Conservation (phyloP, 2,888 invertebrate species). For the Hyposoter didymator region DNA sequence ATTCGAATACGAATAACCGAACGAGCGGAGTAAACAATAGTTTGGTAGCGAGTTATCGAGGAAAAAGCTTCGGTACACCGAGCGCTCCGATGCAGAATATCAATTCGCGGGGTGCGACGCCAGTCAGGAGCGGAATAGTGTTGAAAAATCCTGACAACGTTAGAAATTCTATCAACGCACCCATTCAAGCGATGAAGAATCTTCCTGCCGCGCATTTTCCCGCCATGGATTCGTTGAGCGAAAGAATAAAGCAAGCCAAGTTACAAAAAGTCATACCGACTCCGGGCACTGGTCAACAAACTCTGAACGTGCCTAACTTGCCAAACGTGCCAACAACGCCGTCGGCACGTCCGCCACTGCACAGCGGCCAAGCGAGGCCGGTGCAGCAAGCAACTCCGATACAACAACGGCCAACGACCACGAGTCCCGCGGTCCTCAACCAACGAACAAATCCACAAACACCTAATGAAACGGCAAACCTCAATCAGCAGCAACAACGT, state of each 20-base stretch:
- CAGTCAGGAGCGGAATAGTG: conserved; percentile 53
- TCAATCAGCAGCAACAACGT: conserved; percentile 71
- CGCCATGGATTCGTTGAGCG: conserved; percentile 76
- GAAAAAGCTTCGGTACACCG: conserved; percentile 40
- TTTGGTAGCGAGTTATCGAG: conserved; percentile 32
- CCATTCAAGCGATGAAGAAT: conserved; percentile 45
- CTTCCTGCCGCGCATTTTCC: conserved; percentile 55
- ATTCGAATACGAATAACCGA: conserved; percentile 23
- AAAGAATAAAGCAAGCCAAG: conserved; percentile 78
- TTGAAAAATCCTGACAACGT: conserved; percentile 39
- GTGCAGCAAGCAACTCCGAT: conserved; percentile 22
- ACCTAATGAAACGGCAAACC: conserved; percentile 15
- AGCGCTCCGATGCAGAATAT: conserved; percentile 59
- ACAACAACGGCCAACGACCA: conserved; percentile 49
- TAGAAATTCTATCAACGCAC: conserved; percentile 10
- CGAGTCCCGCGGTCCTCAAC: conserved; percentile 32
- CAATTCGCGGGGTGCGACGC: conserved; percentile 65
- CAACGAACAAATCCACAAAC: conserved; percentile 30
- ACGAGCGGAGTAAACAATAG: conserved; percentile 21
- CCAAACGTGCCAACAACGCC: conserved; percentile 42
- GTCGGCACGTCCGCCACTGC: conserved; percentile 56
- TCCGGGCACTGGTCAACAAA: conserved; percentile 44
- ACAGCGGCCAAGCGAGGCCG: conserved; percentile 41
- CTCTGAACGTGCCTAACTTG: neutral
- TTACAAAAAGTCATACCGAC: conserved; percentile 70